These are phyloP conservation scores for Achlya flavicornis DNA, from an alignment of 2,888 invertebrate species.

Conservation along the genomic window DNA sequence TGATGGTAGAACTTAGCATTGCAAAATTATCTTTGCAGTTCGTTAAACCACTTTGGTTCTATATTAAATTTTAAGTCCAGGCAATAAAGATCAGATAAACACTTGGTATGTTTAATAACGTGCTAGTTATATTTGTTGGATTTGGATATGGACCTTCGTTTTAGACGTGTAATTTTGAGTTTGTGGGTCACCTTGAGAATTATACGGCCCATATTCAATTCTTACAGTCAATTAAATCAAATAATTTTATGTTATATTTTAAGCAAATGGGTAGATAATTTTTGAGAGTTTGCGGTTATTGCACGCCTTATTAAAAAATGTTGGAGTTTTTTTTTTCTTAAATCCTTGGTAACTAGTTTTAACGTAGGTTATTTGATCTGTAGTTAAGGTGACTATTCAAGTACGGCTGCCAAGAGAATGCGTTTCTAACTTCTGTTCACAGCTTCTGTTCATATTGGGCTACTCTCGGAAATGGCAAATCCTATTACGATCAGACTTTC, in stretches of 20 bases:
- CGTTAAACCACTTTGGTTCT: not conserved
- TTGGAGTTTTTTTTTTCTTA: not conserved
- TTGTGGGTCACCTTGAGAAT: constrained; percentile 22
- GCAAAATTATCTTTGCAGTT: not conserved
- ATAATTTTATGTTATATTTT: constrained; percentile 23
- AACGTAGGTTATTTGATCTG: too few species aligned
- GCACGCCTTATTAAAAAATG: not conserved
- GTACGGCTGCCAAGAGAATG: too few species aligned
- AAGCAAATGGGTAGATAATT: not conserved
- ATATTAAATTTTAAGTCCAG: not conserved
- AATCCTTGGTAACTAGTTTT: too few species aligned
- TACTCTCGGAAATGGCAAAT: too few species aligned
- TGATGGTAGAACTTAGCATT: not conserved
- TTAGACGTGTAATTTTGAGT: constrained; percentile 9
- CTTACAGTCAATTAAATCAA: constrained; percentile 20
- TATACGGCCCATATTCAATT: constrained; percentile 23
- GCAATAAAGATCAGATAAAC: not conserved
- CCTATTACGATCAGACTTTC: too few species aligned
- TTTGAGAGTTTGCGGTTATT: not conserved
- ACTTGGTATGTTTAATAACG: not conserved
- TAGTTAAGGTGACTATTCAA: too few species aligned
- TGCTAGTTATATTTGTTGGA: not conserved
- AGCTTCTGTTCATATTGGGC: too few species aligned
- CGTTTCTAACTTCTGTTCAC: too few species aligned
- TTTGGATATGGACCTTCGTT: not conserved